Conservation (phyloP, 2,113 vertebrate species). For the Amphiprion percula region DNA sequence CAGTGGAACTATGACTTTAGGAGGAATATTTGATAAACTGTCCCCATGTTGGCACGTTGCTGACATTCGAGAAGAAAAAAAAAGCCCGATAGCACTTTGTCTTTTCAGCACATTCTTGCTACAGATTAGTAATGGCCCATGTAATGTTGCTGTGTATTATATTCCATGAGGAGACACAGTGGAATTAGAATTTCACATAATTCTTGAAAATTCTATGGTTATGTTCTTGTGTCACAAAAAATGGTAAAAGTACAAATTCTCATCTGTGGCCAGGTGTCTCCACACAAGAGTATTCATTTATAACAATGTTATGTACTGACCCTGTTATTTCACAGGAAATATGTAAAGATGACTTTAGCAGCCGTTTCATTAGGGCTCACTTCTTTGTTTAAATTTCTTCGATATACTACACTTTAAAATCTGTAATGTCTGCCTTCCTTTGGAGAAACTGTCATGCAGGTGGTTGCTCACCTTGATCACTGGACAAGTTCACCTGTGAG, state of each 20-base stretch:
- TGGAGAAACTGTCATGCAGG: conserved; percentile 26
- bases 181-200: neutral
- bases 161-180: neutral
- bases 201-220: neutral
- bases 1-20: conserved; percentile 68
- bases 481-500: conserved; percentile 65
- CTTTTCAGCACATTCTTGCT: conserved; percentile 27
- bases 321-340: neutral
- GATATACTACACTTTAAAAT: neutral
- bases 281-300: neutral
- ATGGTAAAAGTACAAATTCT: no score
- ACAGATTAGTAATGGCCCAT: conserved; percentile 15
- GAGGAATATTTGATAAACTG: conserved; percentile 64
- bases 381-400: neutral
- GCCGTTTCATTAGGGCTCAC: neutral
- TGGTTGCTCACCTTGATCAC: conserved; percentile 68
- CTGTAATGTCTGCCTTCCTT: conserved; percentile 2
- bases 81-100: conserved; percentile 41
- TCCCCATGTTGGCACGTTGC: conserved; percentile 52
- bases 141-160: neutral
- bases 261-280: no score
- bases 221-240: no score
- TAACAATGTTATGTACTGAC: neutral
- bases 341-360: neutral
- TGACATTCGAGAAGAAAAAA: conserved; percentile 50